Evolutionary conservation across 2,113 vertebrate species (phyloP), one percentile per base, ranked within the genome.

Genomic region (Vanacampus margaritifer): DNA sequence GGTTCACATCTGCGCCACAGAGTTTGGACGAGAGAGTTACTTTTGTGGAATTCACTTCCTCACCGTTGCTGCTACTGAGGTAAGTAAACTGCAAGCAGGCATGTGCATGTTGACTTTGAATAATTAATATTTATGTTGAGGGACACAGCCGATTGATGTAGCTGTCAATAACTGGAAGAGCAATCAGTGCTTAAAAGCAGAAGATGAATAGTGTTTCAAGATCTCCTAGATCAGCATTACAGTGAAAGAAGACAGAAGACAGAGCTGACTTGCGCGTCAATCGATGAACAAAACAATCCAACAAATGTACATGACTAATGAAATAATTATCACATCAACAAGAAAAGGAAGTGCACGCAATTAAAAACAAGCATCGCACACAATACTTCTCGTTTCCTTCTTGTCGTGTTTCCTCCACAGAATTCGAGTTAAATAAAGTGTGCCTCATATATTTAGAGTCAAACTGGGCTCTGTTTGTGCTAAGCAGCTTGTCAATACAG

Each of bases 401-500:
- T 73, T 73, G 79, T 76, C 68, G 81, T 75, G 56, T 84, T 88
- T 79, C 72, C 79, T 78, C 81, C 76, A 72, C 73, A 74, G 82
- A 69, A 77, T 87, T 26, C 26, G 88, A 91, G 91, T 94, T 93
- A 93, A 95, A 91, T 93, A 93, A 57, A 92, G 89, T 89, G 88
- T 87, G 91, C 89, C 90, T 93, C 92, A 74, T 93, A 92, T 93
- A 88, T 95, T 91, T 91, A 73, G 87, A 95, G 91, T 93, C 91
- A 91, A 92, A 92, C 84, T 86, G 89, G 91, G 91, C 92, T 94
- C 92, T 89, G 90, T 93, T 90, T 88, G 77, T 78, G 79, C 89
- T 91, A 83, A 84, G 75, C 84, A 87, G 88, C 88, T 87, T 88
- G 90, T 95, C 95, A 84, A 95, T 96, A 93, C 24, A 67, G 76